Evolutionary conservation across 2,797 vertebrate genomes (phyloP).

Genomic region (Lutra lutra): DNA sequence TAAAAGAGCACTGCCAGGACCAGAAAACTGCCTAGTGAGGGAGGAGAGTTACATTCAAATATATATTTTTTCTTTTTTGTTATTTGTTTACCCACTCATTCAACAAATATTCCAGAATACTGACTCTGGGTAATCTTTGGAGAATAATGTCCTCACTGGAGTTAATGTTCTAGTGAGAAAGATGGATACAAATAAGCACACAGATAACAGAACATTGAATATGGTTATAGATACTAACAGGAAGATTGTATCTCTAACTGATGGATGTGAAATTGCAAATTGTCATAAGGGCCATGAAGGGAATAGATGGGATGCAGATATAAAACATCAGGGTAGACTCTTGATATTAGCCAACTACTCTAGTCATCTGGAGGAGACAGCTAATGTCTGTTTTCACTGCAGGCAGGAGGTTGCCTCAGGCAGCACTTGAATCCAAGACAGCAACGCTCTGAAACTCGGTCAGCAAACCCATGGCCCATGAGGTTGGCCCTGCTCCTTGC

Average conservation of each 20-base stretch:
- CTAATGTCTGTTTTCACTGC: not conserved
- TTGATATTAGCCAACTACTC: not conserved
- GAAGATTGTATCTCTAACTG: not conserved
- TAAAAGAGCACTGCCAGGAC: not conserved
- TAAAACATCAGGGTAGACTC: not conserved
- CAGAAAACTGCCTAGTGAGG: not conserved
- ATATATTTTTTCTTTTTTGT: not conserved
- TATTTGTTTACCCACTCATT: not conserved
- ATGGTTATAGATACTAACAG: not conserved
- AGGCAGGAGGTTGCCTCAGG: not conserved
- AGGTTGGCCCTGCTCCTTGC: not conserved
- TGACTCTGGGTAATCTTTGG: not conserved
- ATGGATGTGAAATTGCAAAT: not conserved
- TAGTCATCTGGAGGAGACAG: not conserved
- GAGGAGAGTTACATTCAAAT: not conserved
- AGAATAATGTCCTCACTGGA: not conserved
- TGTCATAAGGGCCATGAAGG: not conserved
- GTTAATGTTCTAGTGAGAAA: not conserved
- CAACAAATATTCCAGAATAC: slow-evolving; percentile 18
- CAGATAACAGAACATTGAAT: not conserved
- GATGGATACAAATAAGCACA: not conserved
- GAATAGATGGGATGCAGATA: not conserved
- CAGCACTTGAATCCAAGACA: not conserved
- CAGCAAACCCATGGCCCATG: not conserved
- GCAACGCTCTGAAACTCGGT: not conserved